A percentile compares a stretch with the other conserved stretches of the same genome.
Evolutionary conservation across 1,140 invertebrate genomes (phyloP).

Genomic region (Leucophenga varia): DNA sequence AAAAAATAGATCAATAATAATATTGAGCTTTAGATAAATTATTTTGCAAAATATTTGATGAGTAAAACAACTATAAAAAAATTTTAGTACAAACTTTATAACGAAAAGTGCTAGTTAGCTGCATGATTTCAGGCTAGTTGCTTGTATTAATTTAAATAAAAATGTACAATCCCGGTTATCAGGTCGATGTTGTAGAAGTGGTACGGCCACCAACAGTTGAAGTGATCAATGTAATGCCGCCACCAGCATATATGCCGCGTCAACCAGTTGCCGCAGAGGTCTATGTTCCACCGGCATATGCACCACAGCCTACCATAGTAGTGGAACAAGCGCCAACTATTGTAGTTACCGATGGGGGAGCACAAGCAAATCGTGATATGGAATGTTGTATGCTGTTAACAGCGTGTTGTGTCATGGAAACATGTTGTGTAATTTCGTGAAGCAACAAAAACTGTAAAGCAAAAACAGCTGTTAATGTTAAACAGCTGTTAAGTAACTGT

Average conservation of each 20-base stretch:
- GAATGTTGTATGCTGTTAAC: slow-evolving; percentile 30
- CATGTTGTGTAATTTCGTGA: slow-evolving; percentile 35
- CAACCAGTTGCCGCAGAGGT: slow-evolving; percentile 9
- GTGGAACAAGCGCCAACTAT: slow-evolving; percentile 26
- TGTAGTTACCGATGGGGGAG: slow-evolving; percentile 9
- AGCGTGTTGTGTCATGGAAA: slow-evolving; percentile 38
- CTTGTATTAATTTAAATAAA: not conserved
- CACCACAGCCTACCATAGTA: slow-evolving; percentile 14
- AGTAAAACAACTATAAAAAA: too few species aligned
- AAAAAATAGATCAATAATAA: too few species aligned
- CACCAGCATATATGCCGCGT: slow-evolving; percentile 8
- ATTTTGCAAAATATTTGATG: too few species aligned
- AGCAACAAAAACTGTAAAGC: too few species aligned
- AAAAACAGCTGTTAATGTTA: too few species aligned
- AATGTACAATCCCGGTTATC: slow-evolving; percentile 40
- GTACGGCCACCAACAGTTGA: slow-evolving; percentile 7
- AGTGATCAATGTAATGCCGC: slow-evolving; percentile 29
- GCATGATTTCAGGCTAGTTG: slow-evolving; percentile 12
- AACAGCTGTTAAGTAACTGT: too few species aligned
- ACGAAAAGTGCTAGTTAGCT: too few species aligned
- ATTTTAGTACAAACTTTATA: too few species aligned
- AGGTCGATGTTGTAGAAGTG: too few species aligned
- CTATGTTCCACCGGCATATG: too few species aligned
- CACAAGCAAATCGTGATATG: slow-evolving; percentile 23
- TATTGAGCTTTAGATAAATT: too few species aligned